Evolutionary conservation across 2,888 invertebrate species (phyloP).

Genomic region (Phengaris alcon): DNA sequence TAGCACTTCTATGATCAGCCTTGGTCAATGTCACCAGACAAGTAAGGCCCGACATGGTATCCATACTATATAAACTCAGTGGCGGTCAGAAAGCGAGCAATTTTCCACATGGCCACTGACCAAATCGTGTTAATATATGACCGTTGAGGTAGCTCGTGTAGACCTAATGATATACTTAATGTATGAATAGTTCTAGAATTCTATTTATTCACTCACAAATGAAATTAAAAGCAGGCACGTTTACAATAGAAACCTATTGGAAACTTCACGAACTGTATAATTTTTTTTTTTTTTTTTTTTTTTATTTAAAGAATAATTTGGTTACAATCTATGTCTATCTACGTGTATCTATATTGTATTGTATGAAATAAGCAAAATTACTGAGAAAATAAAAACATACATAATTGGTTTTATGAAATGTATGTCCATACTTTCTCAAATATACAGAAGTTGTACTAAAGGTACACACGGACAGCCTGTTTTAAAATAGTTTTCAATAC

Average conservation of each 20-base stretch:
- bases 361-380: too few species aligned
- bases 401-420: too few species aligned
- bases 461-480: background rate
- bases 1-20: background rate
- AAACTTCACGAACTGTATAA: too few species aligned
- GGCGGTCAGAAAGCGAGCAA: slow-evolving; percentile 57
- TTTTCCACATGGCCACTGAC: slow-evolving; percentile 62
- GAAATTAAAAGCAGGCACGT: too few species aligned
- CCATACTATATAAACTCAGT: slow-evolving; percentile 55
- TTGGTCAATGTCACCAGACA: slow-evolving; percentile 51
- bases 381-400: too few species aligned
- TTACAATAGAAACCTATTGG: too few species aligned
- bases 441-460: background rate
- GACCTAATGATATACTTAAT: slow-evolving; percentile 11
- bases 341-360: too few species aligned
- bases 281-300: too few species aligned
- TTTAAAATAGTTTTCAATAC: background rate
- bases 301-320: too few species aligned
- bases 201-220: background rate
- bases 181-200: slow-evolving; percentile 6
- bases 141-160: slow-evolving; percentile 36
- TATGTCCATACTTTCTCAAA: too few species aligned
- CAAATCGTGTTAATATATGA: slow-evolving; percentile 68
- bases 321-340: too few species aligned
- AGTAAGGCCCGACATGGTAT: slow-evolving; percentile 53